Conservation (phyloP, 2,113 vertebrate species). For the Etia nguti region DNA sequence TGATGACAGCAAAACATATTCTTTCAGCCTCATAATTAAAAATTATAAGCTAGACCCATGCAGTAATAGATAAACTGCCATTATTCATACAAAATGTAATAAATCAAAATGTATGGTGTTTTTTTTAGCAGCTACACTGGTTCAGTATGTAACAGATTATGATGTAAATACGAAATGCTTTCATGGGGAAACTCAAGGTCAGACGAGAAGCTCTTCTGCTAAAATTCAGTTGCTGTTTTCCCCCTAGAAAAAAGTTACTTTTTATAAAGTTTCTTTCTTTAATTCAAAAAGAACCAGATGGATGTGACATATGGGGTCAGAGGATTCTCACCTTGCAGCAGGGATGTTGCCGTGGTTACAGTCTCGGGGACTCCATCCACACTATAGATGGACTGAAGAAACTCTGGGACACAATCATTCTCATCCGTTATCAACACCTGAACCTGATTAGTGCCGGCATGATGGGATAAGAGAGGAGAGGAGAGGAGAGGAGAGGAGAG, state of each 20-base stretch:
- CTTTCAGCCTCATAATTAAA: background rate
- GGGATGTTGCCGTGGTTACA: slow-evolving; percentile 83
- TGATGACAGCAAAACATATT: background rate
- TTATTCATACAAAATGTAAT: slow-evolving; percentile 6
- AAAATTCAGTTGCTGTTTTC: slow-evolving; percentile 1
- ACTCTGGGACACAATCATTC: slow-evolving; percentile 85
- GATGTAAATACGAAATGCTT: background rate
- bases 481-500: background rate
- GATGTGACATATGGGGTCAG: slow-evolving; percentile 31
- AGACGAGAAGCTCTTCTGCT: background rate
- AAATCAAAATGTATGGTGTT: background rate
- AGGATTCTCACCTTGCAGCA: slow-evolving; percentile 80
- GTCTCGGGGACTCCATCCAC: slow-evolving; percentile 83
- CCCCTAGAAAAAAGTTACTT: background rate
- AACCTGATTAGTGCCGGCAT: slow-evolving; percentile 69
- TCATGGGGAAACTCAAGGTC: background rate
- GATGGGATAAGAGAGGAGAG: background rate
- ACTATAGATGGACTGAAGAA: slow-evolving; percentile 85
- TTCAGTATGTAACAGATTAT: background rate
- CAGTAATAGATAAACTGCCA: background rate
- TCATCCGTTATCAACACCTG: slow-evolving; percentile 83
- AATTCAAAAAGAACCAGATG: slow-evolving; percentile 33
- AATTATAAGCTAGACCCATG: background rate
- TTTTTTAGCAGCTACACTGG: background rate
- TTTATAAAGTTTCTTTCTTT: background rate